Evolutionary conservation across 2,113 vertebrate genomes (phyloP).

Genomic region (Anarrhichthys ocellatus): DNA sequence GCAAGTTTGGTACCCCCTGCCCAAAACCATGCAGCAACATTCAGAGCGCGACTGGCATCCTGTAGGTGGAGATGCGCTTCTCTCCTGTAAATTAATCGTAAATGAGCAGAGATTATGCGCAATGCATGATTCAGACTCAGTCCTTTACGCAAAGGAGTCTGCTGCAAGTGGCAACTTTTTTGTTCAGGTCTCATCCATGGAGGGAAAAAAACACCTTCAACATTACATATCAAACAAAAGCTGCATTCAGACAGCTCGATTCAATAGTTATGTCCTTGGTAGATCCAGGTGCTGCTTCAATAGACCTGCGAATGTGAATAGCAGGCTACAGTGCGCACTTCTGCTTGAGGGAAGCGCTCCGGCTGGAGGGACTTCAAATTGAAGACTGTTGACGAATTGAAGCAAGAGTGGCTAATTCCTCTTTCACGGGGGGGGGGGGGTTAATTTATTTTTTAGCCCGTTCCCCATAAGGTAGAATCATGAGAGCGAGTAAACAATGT

Average conservation of each 20-base stretch:
- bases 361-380: constrained; percentile 55
- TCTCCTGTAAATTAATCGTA: constrained; percentile 41
- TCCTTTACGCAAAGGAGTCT: constrained; percentile 51
- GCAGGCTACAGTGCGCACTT: constrained; percentile 33
- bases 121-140: constrained; percentile 44
- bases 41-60: constrained; percentile 51
- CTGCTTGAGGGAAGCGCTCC: constrained; percentile 11
- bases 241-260: not conserved
- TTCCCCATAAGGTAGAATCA: constrained; percentile 46
- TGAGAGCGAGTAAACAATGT: not conserved
- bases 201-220: not conserved
- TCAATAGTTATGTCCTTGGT: constrained; percentile 25
- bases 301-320: not conserved
- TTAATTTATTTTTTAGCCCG: not conserved
- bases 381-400: constrained; percentile 50
- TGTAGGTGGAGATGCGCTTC: constrained; percentile 52
- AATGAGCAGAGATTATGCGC: constrained; percentile 68
- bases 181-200: constrained; percentile 21
- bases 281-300: constrained; percentile 9
- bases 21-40: constrained; percentile 36
- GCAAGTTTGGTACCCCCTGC: constrained; percentile 56
- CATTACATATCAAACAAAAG: not conserved
- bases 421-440: constrained; percentile 6
- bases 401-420: constrained; percentile 43
- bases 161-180: constrained; percentile 56